Evolutionary conservation across 2,888 invertebrate species (phyloP), one percentile per base, ranked within the genome.

Genomic region (Molorchus minor): DNA sequence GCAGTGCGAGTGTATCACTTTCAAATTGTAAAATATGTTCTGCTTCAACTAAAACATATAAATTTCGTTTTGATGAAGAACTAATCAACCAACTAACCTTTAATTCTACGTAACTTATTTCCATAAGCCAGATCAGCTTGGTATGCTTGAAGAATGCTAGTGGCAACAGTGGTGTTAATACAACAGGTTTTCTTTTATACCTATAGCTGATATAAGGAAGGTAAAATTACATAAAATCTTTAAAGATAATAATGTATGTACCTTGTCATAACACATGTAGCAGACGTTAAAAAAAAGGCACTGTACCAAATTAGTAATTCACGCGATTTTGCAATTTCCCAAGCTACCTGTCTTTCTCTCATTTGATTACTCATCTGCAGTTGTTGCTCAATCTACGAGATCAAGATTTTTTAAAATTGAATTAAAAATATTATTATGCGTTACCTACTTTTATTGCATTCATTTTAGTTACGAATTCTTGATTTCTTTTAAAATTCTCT

Each of bases 291-390:
- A 75, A 88, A 90, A 80, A 92, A 92, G 7, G 87, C 82, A 33
- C 86, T 84, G 55, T 88, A 80, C 90, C 91, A 93, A 69, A 88
- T 84, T 73, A 91, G 88, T 15, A 90, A 80, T 74, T 93, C 92
- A 65, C 92, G 82, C 64, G 86, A 84, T 72, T 86, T 84, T 0
- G 92, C 89, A 58, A 91, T 84, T 77, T 88, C 84, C 80, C 89
- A 80, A 0, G 93, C 91, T 79, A 87, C 83, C 80, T 88, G 84
- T 60, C 91, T 82, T 76, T 92, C 90, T 73, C 91, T 85, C 82
- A 93, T 87, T 79, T 91, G 90, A 79, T 90, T 89, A 77, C 89
- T 89, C 84, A 93, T 85, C 75, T 92, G 91, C 65, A 93, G 87
- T 82, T 92, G 91, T 59, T 92, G 83, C 75, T 92, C 92, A 83